Conservation (phyloP, 2,888 invertebrate species). For the Eumerus sabulonum region DNA sequence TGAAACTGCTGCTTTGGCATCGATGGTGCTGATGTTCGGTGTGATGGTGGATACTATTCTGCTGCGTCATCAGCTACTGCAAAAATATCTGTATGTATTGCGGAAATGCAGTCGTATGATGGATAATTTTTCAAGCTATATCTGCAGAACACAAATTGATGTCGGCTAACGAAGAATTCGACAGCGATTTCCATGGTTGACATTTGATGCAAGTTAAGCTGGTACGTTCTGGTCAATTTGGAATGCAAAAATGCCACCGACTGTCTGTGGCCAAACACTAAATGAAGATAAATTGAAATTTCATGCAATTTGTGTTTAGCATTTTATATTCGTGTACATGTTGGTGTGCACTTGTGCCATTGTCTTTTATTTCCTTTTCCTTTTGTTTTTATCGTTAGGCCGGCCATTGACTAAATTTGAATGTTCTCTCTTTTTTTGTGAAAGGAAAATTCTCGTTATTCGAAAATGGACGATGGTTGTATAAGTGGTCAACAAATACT, state of each 20-base stretch:
- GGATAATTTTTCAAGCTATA: constrained; percentile 14
- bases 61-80: too few species aligned
- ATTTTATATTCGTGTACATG: too few species aligned
- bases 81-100: too few species aligned
- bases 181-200: constrained; percentile 19
- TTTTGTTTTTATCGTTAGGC: too few species aligned
- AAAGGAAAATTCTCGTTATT: too few species aligned
- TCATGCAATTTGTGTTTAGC: constrained; percentile 46
- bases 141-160: background rate
- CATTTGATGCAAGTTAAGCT: constrained; percentile 51
- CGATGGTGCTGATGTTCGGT: background rate
- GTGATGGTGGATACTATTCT: too few species aligned
- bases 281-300: constrained; percentile 62
- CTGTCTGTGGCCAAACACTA: constrained; percentile 42
- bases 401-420: too few species aligned
- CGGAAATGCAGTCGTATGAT: constrained; percentile 13
- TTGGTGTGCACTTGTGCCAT: too few species aligned
- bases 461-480: too few species aligned
- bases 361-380: too few species aligned
- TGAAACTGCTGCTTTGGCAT: constrained; percentile 5
- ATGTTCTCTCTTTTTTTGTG: too few species aligned
- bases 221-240: constrained; percentile 57
- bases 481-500: too few species aligned
- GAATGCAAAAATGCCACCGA: constrained; percentile 57
- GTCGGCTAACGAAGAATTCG: background rate